Evolutionary conservation across 2,113 vertebrate genomes (phyloP).

Genomic region (Myiozetetes cayanensis): DNA sequence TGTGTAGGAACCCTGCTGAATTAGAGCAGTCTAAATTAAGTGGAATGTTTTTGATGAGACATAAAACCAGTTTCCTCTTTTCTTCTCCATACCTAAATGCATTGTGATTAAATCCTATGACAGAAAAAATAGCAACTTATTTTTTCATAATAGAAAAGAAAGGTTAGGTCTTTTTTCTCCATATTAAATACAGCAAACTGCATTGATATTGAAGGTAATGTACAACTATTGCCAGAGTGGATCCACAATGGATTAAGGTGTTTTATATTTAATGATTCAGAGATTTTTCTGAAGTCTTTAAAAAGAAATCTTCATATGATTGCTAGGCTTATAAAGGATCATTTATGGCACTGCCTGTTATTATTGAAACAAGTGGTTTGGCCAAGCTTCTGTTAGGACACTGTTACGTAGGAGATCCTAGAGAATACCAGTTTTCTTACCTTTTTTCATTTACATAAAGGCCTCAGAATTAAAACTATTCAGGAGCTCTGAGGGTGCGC

Average conservation of each 20-base stretch:
- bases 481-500: not conserved
- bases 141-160: not conserved
- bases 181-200: not conserved
- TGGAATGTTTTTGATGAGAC: not conserved
- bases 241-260: not conserved
- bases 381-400: not conserved
- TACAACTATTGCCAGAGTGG: not conserved
- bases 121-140: not conserved
- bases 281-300: not conserved
- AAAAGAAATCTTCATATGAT: not conserved
- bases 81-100: not conserved
- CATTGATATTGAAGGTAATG: not conserved
- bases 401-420: not conserved
- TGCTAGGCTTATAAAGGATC: not conserved
- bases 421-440: not conserved
- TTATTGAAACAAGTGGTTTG: not conserved
- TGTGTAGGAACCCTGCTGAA: not conserved
- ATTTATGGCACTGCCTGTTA: not conserved
- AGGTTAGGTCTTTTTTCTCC: not conserved
- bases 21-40: slow-evolving; percentile 15
- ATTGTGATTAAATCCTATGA: not conserved
- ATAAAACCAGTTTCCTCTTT: not conserved
- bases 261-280: not conserved
- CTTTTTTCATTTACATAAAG: not conserved
- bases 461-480: not conserved